phyloP scores from a whole-genome alignment of 2,888 invertebrate genomes.

The Hedya salicella region DNA sequence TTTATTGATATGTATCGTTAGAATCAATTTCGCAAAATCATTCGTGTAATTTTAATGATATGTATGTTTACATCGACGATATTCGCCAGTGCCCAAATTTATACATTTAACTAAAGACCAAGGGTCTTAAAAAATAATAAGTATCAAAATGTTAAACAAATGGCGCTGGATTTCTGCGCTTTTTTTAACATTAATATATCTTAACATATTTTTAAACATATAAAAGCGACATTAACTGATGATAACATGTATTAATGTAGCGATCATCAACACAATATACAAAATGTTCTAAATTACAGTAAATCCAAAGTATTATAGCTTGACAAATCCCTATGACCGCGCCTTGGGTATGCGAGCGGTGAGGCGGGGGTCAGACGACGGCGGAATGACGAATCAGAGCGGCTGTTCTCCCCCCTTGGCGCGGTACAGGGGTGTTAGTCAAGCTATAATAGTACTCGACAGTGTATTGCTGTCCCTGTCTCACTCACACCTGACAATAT shows the following conservation, averaged over 20 bases:
- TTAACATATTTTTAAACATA: slow-evolving; percentile 1
- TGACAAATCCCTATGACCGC: no score
- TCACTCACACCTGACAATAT: no score
- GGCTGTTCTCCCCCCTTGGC: no score
- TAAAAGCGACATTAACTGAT: slow-evolving; percentile 1
- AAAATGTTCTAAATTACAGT: no score
- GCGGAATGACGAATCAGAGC: no score
- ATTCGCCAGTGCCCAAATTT: slow-evolving; percentile 44
- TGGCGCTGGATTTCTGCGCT: not conserved
- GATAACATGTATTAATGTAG: not conserved
- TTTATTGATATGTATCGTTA: slow-evolving; percentile 82
- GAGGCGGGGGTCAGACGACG: no score
- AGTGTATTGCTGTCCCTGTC: no score
- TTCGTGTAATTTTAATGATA: slow-evolving; percentile 42
- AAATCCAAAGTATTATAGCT: no score
- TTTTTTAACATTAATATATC: not conserved
- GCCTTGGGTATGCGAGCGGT: no score
- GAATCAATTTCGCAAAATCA: slow-evolving; percentile 61
- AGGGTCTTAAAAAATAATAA: slow-evolving; percentile 31
- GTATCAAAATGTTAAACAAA: slow-evolving; percentile 24
- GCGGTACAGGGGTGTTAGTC: no score
- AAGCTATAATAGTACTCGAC: no score
- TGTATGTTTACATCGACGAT: slow-evolving; percentile 41
- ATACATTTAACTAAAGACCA: slow-evolving; percentile 24
- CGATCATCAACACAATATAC: not conserved